phyloP scores from a whole-genome alignment of 2,888 invertebrate genomes.

The Orchesellides sinensis region DNA sequence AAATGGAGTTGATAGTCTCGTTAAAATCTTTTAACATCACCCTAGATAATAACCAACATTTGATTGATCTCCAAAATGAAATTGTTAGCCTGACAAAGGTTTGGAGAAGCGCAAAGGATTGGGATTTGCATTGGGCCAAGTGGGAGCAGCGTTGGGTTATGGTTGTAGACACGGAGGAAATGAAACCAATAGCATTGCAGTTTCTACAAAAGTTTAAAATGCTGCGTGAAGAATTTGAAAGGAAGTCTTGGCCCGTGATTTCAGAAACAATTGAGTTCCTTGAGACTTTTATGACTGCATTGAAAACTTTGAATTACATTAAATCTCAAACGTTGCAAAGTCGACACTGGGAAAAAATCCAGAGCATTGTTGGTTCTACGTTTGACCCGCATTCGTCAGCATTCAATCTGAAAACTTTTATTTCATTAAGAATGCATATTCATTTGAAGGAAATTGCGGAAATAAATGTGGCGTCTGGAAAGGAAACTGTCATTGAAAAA shows the following conservation, averaged over 20 bases:
- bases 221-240: constrained; percentile 46
- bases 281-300: constrained; percentile 81
- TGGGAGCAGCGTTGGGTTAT: constrained; percentile 79
- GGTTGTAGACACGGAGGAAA: constrained; percentile 82
- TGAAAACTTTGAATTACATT: not conserved
- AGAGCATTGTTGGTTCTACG: constrained; percentile 82
- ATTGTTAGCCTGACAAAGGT: constrained; percentile 81
- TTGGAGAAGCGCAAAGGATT: constrained; percentile 88
- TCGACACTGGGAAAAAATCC: constrained; percentile 90
- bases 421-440: constrained; percentile 88
- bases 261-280: constrained; percentile 85
- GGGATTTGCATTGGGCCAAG: constrained; percentile 88
- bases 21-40: constrained; percentile 80
- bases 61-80: constrained; percentile 17
- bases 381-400: constrained; percentile 88
- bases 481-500: constrained; percentile 90
- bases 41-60: not conserved
- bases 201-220: not conserved
- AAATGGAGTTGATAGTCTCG: constrained; percentile 83
- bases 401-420: constrained; percentile 89
- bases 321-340: constrained; percentile 80
- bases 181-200: not conserved
- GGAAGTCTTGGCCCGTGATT: constrained; percentile 84
- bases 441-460: constrained; percentile 90
- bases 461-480: constrained; percentile 91